Evolutionary conservation across 2,888 invertebrate genomes (phyloP).

Genomic region (Conchocele bisecta): DNA sequence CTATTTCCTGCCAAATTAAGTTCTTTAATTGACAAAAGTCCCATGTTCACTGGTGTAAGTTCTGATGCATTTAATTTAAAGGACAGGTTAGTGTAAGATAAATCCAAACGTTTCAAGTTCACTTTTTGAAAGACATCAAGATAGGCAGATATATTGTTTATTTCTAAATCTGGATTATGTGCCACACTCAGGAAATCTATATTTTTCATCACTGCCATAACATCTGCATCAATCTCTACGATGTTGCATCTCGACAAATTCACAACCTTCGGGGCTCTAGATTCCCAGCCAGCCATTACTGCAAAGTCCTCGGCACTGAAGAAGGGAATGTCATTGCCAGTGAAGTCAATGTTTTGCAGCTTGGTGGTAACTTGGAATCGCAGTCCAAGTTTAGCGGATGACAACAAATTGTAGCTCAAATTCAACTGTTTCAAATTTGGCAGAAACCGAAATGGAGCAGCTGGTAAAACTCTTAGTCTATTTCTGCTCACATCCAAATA

Average conservation of each 20-base stretch:
- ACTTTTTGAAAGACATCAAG: slow-evolving; percentile 59
- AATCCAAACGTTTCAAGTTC: slow-evolving; percentile 54
- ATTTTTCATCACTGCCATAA: slow-evolving; percentile 56
- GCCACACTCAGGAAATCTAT: slow-evolving; percentile 62
- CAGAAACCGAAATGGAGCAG: slow-evolving; percentile 61
- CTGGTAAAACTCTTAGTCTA: slow-evolving; percentile 62
- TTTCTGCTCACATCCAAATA: slow-evolving; percentile 71
- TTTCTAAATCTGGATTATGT: slow-evolving; percentile 62
- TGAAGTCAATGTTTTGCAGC: slow-evolving; percentile 67
- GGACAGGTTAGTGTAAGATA: slow-evolving; percentile 60
- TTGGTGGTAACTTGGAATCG: slow-evolving; percentile 70
- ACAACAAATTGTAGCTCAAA: slow-evolving; percentile 68
- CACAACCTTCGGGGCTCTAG: slow-evolving; percentile 56
- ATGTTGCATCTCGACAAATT: slow-evolving; percentile 73
- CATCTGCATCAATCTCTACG: slow-evolving; percentile 60
- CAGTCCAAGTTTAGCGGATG: slow-evolving; percentile 61
- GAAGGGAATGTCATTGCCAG: slow-evolving; percentile 62
- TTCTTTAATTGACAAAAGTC: slow-evolving; percentile 51
- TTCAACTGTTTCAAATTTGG: slow-evolving; percentile 66
- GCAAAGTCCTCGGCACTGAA: slow-evolving; percentile 64
- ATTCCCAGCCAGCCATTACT: slow-evolving; percentile 64
- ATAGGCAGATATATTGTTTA: slow-evolving; percentile 53
- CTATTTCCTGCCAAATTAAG: slow-evolving; percentile 53
- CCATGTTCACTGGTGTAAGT: slow-evolving; percentile 35
- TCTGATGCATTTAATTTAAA: slow-evolving; percentile 34